A percentile compares a stretch with the other conserved stretches of the same genome.
phyloP scores from a whole-genome alignment of 2,113 vertebrate genomes.

The Lophius piscatorius region DNA sequence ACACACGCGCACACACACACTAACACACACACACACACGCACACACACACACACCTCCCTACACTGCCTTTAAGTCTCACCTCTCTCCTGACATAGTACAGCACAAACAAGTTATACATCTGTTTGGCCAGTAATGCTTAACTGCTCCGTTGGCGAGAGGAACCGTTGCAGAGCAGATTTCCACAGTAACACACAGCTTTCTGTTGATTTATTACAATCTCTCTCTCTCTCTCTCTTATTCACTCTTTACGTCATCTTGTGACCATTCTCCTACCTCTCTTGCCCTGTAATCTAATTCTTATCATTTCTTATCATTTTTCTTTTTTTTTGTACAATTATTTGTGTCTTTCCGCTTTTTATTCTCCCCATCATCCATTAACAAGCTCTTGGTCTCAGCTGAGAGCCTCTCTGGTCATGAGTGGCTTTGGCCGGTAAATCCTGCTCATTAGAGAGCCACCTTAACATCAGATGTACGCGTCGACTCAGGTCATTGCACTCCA shows the following conservation, averaged over 20 bases:
- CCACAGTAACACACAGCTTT: conserved; percentile 17
- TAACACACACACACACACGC: conserved; percentile 42
- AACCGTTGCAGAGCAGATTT: conserved; percentile 1
- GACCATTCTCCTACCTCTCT: conserved; percentile 1
- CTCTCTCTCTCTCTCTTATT: background rate
- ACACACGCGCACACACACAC: conserved; percentile 42
- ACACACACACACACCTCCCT: conserved; percentile 42
- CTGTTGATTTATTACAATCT: conserved; percentile 23
- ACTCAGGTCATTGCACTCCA: conserved; percentile 9
- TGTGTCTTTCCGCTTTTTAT: background rate
- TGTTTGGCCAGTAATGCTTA: conserved; percentile 26
- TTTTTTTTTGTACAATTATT: background rate
- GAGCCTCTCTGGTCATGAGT: background rate
- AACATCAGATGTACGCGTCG: conserved; percentile 34
- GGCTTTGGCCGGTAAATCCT: conserved; percentile 14
- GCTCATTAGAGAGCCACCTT: conserved; percentile 23
- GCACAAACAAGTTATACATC: conserved; percentile 63
- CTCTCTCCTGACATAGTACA: conserved; percentile 25
- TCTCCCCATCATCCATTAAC: background rate
- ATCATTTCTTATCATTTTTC: background rate
- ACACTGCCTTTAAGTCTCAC: conserved; percentile 39
- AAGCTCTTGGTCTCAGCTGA: background rate
- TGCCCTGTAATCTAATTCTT: background rate
- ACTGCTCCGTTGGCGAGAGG: conserved; percentile 16
- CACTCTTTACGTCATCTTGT: background rate